phyloP scores from a whole-genome alignment of 2,113 vertebrate genomes.

The Aphelocoma coerulescens region DNA sequence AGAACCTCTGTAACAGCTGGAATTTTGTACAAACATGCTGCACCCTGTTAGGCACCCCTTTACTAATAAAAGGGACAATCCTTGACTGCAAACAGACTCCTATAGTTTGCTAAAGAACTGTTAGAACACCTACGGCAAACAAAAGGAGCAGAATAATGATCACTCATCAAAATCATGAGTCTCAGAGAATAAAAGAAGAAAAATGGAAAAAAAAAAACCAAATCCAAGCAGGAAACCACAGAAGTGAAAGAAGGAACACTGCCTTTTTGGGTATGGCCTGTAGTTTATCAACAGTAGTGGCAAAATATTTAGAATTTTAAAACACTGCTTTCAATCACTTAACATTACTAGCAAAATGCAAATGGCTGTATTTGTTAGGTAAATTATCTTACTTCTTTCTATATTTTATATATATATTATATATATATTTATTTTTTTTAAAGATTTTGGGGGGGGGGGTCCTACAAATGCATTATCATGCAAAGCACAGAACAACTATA shows the following conservation, averaged over 20 bases:
- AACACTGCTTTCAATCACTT: not conserved
- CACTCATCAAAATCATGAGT: not conserved
- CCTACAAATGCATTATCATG: not conserved
- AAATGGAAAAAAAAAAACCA: not conserved
- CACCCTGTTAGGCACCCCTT: slow-evolving; percentile 43
- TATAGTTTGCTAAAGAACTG: slow-evolving; percentile 38
- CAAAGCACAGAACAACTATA: not conserved
- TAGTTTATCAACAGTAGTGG: not conserved
- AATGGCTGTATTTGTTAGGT: not conserved
- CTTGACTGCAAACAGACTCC: slow-evolving; percentile 71
- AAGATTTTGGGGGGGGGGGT: fast-evolving
- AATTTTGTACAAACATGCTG: slow-evolving; percentile 55
- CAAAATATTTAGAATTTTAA: not conserved
- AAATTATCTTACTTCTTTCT: not conserved
- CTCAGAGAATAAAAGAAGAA: not conserved
- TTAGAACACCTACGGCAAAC: not conserved
- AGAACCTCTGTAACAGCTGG: slow-evolving; percentile 66
- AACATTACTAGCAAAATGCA: not conserved
- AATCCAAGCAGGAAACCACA: not conserved
- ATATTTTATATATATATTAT: not conserved
- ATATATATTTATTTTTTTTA: no score
- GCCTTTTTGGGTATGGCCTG: not conserved
- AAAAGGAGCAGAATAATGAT: slow-evolving; percentile 16
- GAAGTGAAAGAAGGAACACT: not conserved
- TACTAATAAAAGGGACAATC: slow-evolving; percentile 73